Conservation (phyloP, 2,797 vertebrate genomes). For the Sebastiscus albofasciatus region DNA sequence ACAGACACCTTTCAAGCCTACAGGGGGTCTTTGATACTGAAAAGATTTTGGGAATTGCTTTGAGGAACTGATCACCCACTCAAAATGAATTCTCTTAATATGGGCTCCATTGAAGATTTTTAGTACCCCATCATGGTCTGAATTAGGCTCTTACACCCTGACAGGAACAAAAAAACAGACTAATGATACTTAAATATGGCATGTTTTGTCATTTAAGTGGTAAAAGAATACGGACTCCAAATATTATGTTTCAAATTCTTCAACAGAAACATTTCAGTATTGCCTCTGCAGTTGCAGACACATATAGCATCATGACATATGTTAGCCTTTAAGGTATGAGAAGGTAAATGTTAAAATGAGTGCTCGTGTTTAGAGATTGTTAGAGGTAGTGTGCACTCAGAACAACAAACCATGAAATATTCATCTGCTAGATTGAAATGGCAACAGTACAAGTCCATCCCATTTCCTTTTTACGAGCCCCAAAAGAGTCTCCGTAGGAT, state of each 20-base stretch:
- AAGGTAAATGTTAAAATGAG: conserved; percentile 23
- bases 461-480: conserved; percentile 49
- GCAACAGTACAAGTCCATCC: conserved; percentile 32
- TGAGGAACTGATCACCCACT: conserved; percentile 7
- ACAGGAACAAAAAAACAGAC: not conserved
- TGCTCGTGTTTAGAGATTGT: conserved; percentile 44
- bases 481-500: conserved; percentile 36
- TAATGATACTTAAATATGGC: not conserved
- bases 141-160: not conserved
- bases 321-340: not conserved
- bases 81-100: not conserved
- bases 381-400: conserved; percentile 32
- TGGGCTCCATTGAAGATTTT: not conserved
- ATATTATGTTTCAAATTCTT: not conserved
- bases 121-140: not conserved
- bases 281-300: not conserved
- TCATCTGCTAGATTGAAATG: conserved; percentile 52
- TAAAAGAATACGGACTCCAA: not conserved
- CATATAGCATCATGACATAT: not conserved
- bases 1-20: conserved; percentile 5
- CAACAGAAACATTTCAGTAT: not conserved
- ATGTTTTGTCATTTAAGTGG: not conserved
- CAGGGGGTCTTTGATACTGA: not conserved
- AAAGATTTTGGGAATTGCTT: conserved; percentile 12
- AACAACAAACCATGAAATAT: conserved; percentile 70